These are phyloP conservation scores for Eurytemora carolleeae DNA, from an alignment of 1,140 invertebrate genomes.

Conservation along the genomic window DNA sequence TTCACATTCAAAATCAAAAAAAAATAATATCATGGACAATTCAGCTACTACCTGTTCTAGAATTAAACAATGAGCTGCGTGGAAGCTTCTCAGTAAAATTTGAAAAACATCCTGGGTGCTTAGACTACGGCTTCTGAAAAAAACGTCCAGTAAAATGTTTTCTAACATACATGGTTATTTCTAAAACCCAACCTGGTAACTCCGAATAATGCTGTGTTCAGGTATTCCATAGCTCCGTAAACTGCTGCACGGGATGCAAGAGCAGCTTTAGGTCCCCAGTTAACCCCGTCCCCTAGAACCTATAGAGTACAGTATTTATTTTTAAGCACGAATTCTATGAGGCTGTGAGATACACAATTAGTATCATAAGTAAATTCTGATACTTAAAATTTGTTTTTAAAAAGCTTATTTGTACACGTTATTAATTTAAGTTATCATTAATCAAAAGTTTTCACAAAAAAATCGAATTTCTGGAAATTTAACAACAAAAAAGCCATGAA, in stretches of 20 bases:
- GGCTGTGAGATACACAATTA: no score
- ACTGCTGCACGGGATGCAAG: slow-evolving; percentile 70
- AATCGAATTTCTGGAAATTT: no score
- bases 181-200: slow-evolving; percentile 7
- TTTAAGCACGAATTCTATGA: no score
- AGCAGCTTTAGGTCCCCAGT: slow-evolving; percentile 74
- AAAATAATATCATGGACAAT: no score
- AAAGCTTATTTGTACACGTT: no score
- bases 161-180: neutral
- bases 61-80: slow-evolving; percentile 67
- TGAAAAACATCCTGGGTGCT: slow-evolving; percentile 49
- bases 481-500: no score
- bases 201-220: slow-evolving; percentile 52
- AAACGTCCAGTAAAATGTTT: slow-evolving; percentile 2
- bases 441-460: no score
- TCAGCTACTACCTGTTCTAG: slow-evolving; percentile 36
- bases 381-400: no score
- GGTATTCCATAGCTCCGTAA: slow-evolving; percentile 62
- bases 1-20: neutral
- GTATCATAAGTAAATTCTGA: no score
- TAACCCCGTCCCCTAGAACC: slow-evolving; percentile 77
- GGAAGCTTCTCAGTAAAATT: slow-evolving; percentile 55
- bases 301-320: no score
- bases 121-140: neutral
- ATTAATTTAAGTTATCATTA: no score